These are phyloP conservation scores for Tenthredo livida DNA, from an alignment of 2,888 invertebrate species.

Conservation along the genomic window DNA sequence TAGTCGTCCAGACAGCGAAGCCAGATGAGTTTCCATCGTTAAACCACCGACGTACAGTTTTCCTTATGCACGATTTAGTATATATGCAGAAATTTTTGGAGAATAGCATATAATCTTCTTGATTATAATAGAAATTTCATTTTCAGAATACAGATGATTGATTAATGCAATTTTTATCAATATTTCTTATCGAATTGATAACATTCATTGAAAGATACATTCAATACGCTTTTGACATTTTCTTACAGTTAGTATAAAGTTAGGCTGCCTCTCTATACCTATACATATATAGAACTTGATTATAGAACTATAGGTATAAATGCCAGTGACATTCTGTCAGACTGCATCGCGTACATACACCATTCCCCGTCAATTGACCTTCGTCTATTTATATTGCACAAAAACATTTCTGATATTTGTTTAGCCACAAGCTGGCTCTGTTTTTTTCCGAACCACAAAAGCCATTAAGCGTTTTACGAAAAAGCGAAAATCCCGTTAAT, in stretches of 20 bases:
- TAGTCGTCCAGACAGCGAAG: slow-evolving; percentile 24
- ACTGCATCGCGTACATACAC: slow-evolving; percentile 21
- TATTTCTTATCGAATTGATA: too few species aligned
- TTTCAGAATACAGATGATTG: neutral
- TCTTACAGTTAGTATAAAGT: neutral
- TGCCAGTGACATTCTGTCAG: slow-evolving; percentile 42
- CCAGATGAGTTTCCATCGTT: slow-evolving; percentile 19
- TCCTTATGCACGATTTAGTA: neutral
- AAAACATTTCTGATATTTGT: slow-evolving; percentile 51
- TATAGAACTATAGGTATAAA: slow-evolving; percentile 16
- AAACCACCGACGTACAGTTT: neutral
- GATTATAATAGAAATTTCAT: neutral
- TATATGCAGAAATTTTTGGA: neutral
- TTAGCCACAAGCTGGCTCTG: slow-evolving; percentile 48
- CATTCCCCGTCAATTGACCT: slow-evolving; percentile 51
- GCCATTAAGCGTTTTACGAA: slow-evolving; percentile 48
- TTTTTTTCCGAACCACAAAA: slow-evolving; percentile 37
- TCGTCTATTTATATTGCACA: slow-evolving; percentile 54
- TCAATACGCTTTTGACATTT: too few species aligned
- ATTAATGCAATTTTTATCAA: neutral
- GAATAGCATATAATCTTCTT: neutral
- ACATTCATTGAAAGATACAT: neutral
- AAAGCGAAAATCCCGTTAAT: slow-evolving; percentile 40
- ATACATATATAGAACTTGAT: neutral
- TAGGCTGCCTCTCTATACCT: neutral